phyloP scores from a whole-genome alignment of 2,113 vertebrate species.

The Ardeotis arabs region DNA sequence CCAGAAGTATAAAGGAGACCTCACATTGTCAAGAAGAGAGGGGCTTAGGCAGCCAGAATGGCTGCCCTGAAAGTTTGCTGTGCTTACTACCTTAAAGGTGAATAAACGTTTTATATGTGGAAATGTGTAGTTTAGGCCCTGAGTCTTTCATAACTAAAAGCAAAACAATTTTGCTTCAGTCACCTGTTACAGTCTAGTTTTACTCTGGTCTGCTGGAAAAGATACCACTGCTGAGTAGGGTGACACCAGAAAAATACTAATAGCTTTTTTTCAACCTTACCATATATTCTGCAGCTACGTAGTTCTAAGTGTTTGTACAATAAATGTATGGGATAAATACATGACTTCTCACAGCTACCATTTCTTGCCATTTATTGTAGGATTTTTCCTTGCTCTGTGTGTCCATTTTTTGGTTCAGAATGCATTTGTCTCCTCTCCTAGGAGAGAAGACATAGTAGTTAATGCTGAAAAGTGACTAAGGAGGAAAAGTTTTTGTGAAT shows the following conservation, averaged over 20 bases:
- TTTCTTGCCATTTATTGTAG: neutral
- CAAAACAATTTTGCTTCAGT: neutral
- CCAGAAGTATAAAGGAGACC: neutral
- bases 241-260: neutral
- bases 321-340: neutral
- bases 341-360: rapidly evolving
- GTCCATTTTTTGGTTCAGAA: neutral
- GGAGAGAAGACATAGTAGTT: neutral
- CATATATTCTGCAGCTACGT: neutral
- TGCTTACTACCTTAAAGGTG: neutral
- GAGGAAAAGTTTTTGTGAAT: neutral
- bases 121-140: neutral
- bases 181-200: neutral
- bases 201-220: neutral
- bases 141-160: neutral
- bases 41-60: neutral
- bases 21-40: neutral
- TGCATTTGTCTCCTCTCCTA: neutral
- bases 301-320: neutral
- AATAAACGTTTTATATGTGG: neutral
- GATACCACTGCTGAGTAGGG: neutral
- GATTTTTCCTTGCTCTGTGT: neutral
- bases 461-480: neutral
- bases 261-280: neutral
- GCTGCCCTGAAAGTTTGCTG: neutral